phyloP scores from a whole-genome alignment of 2,113 vertebrate genomes.

The Leucoraja erinaceus region DNA sequence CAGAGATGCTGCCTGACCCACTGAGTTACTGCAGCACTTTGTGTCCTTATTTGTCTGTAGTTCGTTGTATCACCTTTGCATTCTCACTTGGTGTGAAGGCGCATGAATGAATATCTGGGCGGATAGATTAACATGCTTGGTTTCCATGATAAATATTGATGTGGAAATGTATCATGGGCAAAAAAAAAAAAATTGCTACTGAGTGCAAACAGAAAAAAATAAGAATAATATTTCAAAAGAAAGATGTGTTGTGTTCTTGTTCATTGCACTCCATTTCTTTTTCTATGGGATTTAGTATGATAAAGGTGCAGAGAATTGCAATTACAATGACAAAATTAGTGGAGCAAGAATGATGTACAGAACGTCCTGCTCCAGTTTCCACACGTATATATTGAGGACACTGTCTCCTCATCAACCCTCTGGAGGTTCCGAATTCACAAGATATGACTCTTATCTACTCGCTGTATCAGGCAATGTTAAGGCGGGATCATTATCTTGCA shows the following conservation, averaged over 20 bases:
- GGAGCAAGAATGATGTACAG: not conserved
- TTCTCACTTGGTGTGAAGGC: too few species aligned
- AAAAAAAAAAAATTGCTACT: not conserved
- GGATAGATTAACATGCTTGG: too few species aligned
- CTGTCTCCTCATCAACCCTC: not conserved
- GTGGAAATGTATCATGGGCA: not conserved
- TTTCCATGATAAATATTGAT: too few species aligned
- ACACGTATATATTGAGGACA: not conserved
- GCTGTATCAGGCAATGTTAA: not conserved
- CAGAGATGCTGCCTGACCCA: too few species aligned
- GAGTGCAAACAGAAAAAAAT: not conserved
- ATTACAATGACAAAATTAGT: not conserved
- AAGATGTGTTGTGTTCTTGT: not conserved
- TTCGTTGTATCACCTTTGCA: too few species aligned
- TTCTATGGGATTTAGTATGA: not conserved
- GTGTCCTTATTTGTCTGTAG: too few species aligned
- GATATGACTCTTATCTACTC: not conserved
- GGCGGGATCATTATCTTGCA: not conserved
- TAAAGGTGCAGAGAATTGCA: not conserved
- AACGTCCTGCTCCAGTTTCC: not conserved
- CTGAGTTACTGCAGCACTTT: too few species aligned
- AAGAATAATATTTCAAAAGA: not conserved
- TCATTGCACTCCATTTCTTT: not conserved
- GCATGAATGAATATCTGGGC: too few species aligned
- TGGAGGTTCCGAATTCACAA: not conserved